Evolutionary conservation across 2,113 vertebrate species (phyloP).

Genomic region (Neogale vison): DNA sequence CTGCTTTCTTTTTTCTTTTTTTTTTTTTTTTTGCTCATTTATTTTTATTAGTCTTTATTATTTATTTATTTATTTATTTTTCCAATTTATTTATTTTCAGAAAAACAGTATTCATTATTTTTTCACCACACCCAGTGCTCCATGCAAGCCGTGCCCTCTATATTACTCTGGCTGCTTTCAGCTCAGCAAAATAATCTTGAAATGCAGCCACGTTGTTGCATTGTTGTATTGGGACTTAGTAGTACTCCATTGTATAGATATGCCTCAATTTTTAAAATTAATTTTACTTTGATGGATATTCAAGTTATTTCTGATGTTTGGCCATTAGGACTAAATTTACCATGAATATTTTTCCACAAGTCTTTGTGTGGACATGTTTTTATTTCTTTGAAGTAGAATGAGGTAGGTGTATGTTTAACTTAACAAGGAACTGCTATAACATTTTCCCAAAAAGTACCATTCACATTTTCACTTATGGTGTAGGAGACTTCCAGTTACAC

Average conservation of each 20-base stretch:
- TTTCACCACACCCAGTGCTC: too few species aligned
- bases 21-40: too few species aligned
- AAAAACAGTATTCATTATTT: too few species aligned
- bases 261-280: not conserved
- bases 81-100: too few species aligned
- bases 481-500: not conserved
- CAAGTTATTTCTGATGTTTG: not conserved
- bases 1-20: too few species aligned
- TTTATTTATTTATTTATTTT: too few species aligned
- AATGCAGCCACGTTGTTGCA: not conserved
- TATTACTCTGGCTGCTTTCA: not conserved
- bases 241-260: not conserved
- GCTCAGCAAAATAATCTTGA: not conserved
- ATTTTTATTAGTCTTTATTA: too few species aligned
- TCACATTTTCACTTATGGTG: not conserved
- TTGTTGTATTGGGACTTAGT: not conserved
- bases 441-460: not conserved
- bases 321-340: not conserved
- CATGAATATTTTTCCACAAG: not conserved
- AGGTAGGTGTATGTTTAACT: not conserved
- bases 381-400: not conserved
- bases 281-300: not conserved
- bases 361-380: not conserved
- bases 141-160: too few species aligned
- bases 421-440: not conserved